phyloP scores from a whole-genome alignment of 2,797 vertebrate genomes.

The Sciurus vulgaris region DNA sequence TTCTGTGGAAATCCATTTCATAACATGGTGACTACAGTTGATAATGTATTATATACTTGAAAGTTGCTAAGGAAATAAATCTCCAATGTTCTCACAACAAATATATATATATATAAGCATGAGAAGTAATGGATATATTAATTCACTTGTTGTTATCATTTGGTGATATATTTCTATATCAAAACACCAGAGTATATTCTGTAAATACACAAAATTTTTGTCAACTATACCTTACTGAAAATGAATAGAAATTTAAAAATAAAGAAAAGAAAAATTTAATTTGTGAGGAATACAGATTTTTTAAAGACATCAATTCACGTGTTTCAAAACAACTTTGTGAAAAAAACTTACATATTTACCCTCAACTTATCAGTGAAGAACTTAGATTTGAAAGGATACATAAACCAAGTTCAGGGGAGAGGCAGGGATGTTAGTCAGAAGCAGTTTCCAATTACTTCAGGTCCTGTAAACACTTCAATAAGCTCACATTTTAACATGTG shows the following conservation, averaged over 20 bases:
- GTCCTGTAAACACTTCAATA: slow-evolving; percentile 10
- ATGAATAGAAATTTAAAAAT: not conserved
- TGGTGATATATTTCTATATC: not conserved
- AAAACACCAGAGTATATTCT: not conserved
- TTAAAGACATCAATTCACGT: not conserved
- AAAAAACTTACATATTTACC: not conserved
- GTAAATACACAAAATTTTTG: not conserved
- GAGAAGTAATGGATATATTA: not conserved
- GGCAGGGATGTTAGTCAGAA: not conserved
- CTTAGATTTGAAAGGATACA: not conserved
- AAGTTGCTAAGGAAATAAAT: not conserved
- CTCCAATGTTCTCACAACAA: not conserved
- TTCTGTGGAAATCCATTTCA: not conserved
- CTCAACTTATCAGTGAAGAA: not conserved
- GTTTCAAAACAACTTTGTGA: not conserved
- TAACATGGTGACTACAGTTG: not conserved
- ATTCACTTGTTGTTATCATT: not conserved
- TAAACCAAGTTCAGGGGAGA: not conserved
- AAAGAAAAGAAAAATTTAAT: not conserved
- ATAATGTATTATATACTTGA: not conserved
- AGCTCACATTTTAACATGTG: not conserved
- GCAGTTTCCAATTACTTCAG: not conserved
- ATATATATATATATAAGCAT: not conserved
- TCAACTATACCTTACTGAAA: not conserved
- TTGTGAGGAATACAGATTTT: not conserved